A percentile compares a stretch with the other conserved stretches of the same genome.
phyloP scores from a whole-genome alignment of 2,797 vertebrate genomes.

The Anabacerthia variegaticeps region DNA sequence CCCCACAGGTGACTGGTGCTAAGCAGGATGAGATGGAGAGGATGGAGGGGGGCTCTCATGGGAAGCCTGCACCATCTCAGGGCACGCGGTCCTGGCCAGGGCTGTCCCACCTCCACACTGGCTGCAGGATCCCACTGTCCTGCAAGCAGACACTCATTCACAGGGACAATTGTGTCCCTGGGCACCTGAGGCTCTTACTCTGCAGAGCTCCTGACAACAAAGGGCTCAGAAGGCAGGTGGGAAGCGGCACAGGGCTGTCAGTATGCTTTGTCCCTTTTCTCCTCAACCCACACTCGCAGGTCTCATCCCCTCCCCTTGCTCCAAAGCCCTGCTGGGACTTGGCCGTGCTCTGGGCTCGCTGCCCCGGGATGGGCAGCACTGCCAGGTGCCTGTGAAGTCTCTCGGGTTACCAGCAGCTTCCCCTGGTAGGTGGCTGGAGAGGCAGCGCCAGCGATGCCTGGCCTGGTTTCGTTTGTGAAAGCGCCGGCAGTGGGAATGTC shows the following conservation, averaged over 20 bases:
- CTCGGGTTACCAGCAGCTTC: background rate
- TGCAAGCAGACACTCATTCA: background rate
- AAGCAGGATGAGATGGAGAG: background rate
- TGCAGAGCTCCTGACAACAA: rapidly evolving
- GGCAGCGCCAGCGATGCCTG: background rate
- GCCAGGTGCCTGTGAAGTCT: background rate
- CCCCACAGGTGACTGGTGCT: background rate
- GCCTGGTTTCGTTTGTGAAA: constrained; percentile 43
- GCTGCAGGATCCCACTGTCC: background rate
- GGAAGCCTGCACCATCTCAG: background rate
- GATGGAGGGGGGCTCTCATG: background rate
- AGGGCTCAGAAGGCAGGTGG: background rate
- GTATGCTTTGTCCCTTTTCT: background rate
- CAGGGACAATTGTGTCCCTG: background rate
- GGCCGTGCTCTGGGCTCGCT: background rate
- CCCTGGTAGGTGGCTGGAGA: background rate
- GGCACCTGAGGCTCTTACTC: background rate
- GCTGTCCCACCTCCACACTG: background rate
- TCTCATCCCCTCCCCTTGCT: background rate
- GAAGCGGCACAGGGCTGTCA: background rate
- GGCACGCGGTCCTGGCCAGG: background rate
- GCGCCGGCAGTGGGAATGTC: background rate
- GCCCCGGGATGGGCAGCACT: background rate
- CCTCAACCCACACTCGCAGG: rapidly evolving
- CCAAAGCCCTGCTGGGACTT: background rate